phyloP scores from a whole-genome alignment of 2,888 invertebrate genomes.

The Tethea ocularis region DNA sequence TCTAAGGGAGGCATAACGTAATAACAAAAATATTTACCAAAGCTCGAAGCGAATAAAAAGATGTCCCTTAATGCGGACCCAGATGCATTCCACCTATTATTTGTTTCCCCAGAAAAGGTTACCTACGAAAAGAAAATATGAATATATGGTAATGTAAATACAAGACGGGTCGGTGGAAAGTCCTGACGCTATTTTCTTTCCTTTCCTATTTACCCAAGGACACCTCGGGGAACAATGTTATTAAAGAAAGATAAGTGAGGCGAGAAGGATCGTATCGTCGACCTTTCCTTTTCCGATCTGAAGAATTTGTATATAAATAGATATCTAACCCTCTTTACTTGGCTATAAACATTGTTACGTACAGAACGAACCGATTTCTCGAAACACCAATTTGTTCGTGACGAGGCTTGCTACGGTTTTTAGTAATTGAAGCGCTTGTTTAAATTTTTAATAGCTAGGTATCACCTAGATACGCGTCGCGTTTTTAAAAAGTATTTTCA shows the following conservation, averaged over 20 bases:
- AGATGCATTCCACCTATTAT: conserved; percentile 80
- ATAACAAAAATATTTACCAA: conserved; percentile 82
- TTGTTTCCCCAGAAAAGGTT: conserved; percentile 71
- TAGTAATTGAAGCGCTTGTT: conserved; percentile 5
- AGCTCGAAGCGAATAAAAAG: conserved; percentile 77
- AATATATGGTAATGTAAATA: conserved; percentile 74
- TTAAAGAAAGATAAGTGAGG: conserved; percentile 67
- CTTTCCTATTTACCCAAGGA: conserved; percentile 55
- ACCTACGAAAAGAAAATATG: conserved; percentile 62
- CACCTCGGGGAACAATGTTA: conserved; percentile 72
- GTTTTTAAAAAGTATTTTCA: background rate
- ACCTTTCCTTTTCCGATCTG: conserved; percentile 47
- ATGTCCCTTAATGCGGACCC: conserved; percentile 79
- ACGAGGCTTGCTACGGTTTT: background rate
- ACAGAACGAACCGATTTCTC: conserved; percentile 4
- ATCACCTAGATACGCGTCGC: background rate
- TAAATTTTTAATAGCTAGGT: background rate
- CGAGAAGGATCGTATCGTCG: conserved; percentile 41
- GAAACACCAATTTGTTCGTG: background rate
- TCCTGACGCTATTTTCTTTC: conserved; percentile 60
- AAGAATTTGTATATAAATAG: conserved; percentile 26
- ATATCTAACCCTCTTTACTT: conserved; percentile 15
- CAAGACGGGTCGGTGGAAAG: conserved; percentile 49
- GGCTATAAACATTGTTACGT: background rate
- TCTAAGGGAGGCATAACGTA: conserved; percentile 58